Evolutionary conservation across 2,113 vertebrate species (phyloP).

Genomic region (Ictidomys tridecemlineatus): DNA sequence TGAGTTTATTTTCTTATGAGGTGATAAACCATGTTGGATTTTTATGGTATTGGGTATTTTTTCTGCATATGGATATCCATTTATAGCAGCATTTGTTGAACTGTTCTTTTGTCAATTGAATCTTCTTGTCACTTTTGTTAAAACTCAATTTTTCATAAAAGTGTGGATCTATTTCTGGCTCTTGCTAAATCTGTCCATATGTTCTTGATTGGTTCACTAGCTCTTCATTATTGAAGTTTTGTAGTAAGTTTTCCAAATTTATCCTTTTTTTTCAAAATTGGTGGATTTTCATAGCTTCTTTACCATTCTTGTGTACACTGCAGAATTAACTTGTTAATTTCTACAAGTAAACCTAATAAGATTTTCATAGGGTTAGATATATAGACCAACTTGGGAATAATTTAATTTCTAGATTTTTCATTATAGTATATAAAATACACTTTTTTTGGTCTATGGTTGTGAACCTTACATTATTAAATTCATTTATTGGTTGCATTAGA

Average conservation of each 20-base stretch:
- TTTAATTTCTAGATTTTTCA: background rate
- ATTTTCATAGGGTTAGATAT: background rate
- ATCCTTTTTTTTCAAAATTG: background rate
- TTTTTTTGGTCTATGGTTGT: too few relatives aligned
- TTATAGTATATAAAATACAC: background rate
- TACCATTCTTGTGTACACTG: background rate
- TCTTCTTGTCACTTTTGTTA: background rate
- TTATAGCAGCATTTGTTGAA: background rate
- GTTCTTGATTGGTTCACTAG: background rate
- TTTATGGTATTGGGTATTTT: background rate
- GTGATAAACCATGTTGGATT: background rate
- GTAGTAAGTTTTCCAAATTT: background rate
- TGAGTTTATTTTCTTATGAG: background rate
- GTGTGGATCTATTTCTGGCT: background rate
- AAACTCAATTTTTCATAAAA: background rate
- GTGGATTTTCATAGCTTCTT: background rate
- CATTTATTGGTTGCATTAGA: background rate
- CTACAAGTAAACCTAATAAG: background rate
- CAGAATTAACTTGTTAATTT: background rate
- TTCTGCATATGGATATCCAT: background rate
- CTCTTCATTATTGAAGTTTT: background rate
- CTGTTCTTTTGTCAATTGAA: background rate
- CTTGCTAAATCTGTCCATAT: background rate
- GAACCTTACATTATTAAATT: too few relatives aligned
- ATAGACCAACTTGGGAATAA: background rate